Conservation (phyloP, 2,113 vertebrate genomes). For the Tachycineta bicolor region DNA sequence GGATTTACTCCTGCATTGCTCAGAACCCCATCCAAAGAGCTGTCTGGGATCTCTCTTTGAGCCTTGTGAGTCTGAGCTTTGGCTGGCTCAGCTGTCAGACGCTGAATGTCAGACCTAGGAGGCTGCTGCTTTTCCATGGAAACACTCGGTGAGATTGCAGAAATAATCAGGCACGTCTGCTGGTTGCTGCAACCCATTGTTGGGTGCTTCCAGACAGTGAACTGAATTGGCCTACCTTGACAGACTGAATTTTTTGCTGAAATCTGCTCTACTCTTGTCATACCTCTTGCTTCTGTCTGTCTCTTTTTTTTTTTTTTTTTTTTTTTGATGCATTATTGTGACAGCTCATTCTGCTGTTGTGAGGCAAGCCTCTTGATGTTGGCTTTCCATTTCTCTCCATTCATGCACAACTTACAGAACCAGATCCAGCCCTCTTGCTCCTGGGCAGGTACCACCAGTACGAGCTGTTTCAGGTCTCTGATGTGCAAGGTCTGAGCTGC, state of each 20-base stretch:
- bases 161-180: slow-evolving; percentile 18
- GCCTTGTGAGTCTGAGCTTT: neutral
- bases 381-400: neutral
- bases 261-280: neutral
- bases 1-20: neutral
- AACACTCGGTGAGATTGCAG: slow-evolving; percentile 12
- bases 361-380: neutral
- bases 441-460: neutral
- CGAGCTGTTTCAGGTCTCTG: neutral
- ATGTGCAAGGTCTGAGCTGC: neutral
- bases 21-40: slow-evolving; percentile 6
- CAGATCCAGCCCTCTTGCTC: neutral
- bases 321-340: neutral
- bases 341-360: neutral
- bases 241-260: neutral
- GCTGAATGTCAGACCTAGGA: slow-evolving; percentile 2
- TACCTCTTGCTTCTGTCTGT: neutral
- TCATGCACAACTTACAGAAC: neutral
- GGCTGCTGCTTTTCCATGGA: slow-evolving; percentile 62
- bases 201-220: neutral
- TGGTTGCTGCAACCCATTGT: slow-evolving; percentile 18
- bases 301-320: neutral
- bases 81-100: slow-evolving; percentile 20
- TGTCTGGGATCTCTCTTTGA: slow-evolving; percentile 14
- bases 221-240: neutral